Conservation (phyloP, 2,113 vertebrate species). For the Phoenicopterus ruber region DNA sequence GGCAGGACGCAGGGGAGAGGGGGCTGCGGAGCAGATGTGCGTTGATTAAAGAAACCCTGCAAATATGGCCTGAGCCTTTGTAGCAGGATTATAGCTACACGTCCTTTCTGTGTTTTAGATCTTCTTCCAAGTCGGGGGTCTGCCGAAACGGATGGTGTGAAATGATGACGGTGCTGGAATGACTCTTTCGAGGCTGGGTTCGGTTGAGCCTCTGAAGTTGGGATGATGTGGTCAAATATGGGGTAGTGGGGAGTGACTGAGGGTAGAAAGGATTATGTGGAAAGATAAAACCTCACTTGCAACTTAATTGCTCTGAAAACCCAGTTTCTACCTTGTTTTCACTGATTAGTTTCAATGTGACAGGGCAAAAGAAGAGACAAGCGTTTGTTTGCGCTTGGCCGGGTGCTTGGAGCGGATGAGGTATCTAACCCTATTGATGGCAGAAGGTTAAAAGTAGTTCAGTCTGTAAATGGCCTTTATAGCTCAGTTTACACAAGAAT, state of each 20-base stretch:
- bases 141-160: rapidly evolving
- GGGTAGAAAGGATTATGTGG: background rate
- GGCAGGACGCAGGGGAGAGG: background rate
- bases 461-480: background rate
- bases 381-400: slow-evolving; percentile 14
- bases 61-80: background rate
- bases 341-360: slow-evolving; percentile 39
- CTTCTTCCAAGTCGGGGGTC: background rate
- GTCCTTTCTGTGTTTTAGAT: background rate
- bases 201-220: background rate
- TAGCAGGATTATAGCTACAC: background rate
- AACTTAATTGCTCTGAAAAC: background rate
- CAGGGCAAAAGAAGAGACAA: background rate
- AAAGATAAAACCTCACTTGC: background rate
- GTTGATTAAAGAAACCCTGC: background rate
- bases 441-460: background rate
- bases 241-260: background rate
- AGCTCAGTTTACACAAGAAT: background rate
- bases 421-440: background rate
- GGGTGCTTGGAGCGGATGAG: background rate
- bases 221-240: background rate
- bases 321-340: slow-evolving; percentile 4
- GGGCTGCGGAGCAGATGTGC: background rate
- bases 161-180: background rate
- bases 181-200: background rate